Evolutionary conservation across 2,888 invertebrate genomes (phyloP).

Genomic region (Cryptocephalus primarius): DNA sequence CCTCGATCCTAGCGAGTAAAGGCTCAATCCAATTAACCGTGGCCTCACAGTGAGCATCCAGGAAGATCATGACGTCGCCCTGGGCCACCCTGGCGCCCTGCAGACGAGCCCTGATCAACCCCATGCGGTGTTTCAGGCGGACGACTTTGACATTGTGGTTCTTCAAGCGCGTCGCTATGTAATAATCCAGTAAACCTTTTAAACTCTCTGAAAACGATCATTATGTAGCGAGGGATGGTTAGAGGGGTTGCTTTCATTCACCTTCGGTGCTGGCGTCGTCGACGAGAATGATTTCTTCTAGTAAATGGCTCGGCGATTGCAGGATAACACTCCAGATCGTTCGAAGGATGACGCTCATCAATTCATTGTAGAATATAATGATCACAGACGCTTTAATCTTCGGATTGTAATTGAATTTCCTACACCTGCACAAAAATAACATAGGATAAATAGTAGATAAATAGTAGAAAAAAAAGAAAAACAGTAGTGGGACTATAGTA

Average conservation of each 20-base stretch:
- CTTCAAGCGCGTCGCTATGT: slow-evolving; percentile 61
- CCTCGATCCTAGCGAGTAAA: slow-evolving; percentile 71
- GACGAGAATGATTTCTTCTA: slow-evolving; percentile 89
- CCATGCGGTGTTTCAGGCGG: slow-evolving; percentile 62
- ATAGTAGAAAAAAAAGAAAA: not conserved
- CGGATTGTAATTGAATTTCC: slow-evolving; percentile 48
- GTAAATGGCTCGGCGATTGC: slow-evolving; percentile 53
- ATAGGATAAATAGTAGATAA: not conserved
- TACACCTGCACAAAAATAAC: slow-evolving; percentile 42
- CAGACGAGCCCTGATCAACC: slow-evolving; percentile 81
- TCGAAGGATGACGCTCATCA: slow-evolving; percentile 61
- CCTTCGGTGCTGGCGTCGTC: slow-evolving; percentile 82
- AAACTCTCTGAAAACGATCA: slow-evolving; percentile 44
- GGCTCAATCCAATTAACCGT: slow-evolving; percentile 81
- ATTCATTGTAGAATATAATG: slow-evolving; percentile 69
- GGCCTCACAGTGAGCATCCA: slow-evolving; percentile 88
- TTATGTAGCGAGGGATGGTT: not conserved
- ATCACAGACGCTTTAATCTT: slow-evolving; percentile 56
- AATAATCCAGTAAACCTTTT: slow-evolving; percentile 67
- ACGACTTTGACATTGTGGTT: slow-evolving; percentile 59
- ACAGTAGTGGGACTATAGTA: too few relatives aligned
- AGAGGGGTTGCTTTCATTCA: slow-evolving; percentile 24
- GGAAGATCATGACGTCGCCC: slow-evolving; percentile 73
- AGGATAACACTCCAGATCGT: slow-evolving; percentile 87
- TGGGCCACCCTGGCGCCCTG: slow-evolving; percentile 75